A percentile compares a stretch with the other conserved stretches of the same genome.
Evolutionary conservation across 2,797 vertebrate species (phyloP).

Genomic region (Lepus oiostolus): DNA sequence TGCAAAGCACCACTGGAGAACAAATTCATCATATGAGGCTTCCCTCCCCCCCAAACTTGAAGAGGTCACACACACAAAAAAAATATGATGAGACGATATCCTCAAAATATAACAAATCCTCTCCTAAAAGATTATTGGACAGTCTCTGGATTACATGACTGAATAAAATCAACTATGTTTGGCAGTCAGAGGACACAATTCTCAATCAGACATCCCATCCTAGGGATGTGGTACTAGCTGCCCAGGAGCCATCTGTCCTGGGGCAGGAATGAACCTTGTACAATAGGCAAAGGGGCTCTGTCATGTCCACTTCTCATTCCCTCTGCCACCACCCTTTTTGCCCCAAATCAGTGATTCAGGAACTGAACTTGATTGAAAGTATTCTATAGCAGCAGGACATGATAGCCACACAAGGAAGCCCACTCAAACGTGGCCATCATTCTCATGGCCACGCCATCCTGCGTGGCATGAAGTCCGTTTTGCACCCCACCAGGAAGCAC

Average conservation of each 20-base stretch:
- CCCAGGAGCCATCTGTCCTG: rapidly evolving
- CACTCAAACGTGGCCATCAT: neutral
- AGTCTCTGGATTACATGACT: neutral
- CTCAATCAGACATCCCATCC: neutral
- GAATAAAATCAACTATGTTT: neutral
- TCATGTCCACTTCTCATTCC: neutral
- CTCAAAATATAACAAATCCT: neutral
- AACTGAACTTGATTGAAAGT: neutral
- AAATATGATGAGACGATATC: neutral
- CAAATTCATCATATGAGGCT: neutral
- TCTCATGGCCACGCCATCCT: neutral
- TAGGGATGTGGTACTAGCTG: neutral
- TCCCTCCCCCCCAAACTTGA: neutral
- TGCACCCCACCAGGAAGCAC: rapidly evolving
- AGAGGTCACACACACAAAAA: neutral
- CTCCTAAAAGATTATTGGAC: neutral
- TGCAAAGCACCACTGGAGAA: neutral
- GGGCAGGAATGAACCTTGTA: neutral
- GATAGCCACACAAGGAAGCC: neutral
- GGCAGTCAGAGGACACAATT: neutral
- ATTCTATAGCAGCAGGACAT: neutral
- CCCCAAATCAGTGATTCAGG: neutral
- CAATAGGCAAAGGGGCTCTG: neutral
- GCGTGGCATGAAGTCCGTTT: neutral
- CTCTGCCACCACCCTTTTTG: neutral